phyloP scores from a whole-genome alignment of 1,140 invertebrate genomes.

The Drosophila tropicalis region DNA sequence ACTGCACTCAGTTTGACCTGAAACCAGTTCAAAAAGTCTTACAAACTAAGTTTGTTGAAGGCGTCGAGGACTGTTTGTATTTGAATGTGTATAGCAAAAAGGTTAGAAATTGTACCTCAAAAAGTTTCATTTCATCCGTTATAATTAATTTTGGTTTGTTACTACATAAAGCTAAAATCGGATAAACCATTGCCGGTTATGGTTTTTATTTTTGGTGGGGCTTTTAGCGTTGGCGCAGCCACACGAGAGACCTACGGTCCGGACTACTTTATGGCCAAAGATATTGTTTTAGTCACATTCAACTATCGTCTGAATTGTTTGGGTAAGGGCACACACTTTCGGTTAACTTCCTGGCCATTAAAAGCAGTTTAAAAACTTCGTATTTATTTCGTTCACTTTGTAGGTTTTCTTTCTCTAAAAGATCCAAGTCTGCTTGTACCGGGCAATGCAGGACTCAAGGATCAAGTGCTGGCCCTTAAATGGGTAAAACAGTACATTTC shows the following conservation, averaged over 20 bases:
- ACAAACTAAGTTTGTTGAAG: conserved; percentile 58
- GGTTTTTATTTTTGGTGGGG: conserved; percentile 89
- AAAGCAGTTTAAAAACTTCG: no score
- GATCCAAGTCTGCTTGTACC: conserved; percentile 80
- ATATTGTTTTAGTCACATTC: conserved; percentile 87
- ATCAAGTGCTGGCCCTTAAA: conserved; percentile 83
- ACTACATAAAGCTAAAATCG: conserved; percentile 30
- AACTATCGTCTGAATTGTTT: conserved; percentile 88
- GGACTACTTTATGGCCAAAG: conserved; percentile 86
- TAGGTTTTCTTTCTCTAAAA: conserved; percentile 86
- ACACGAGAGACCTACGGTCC: conserved; percentile 84
- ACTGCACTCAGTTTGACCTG: conserved; percentile 50
- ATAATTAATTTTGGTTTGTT: conserved; percentile 6
- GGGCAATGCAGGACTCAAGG: conserved; percentile 85
- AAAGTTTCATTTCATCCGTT: neutral
- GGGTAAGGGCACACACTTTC: conserved; percentile 66
- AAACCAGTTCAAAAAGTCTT: conserved; percentile 64
- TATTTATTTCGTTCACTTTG: neutral
- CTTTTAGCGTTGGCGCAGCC: conserved; percentile 85
- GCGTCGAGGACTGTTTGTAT: conserved; percentile 83
- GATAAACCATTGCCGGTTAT: conserved; percentile 85
- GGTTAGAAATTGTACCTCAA: conserved; percentile 40
- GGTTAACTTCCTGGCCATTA: neutral
- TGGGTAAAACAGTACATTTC: conserved; percentile 83
- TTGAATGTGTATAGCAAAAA: conserved; percentile 74